Conservation (phyloP, 2,888 invertebrate species). For the Magallana nippona region DNA sequence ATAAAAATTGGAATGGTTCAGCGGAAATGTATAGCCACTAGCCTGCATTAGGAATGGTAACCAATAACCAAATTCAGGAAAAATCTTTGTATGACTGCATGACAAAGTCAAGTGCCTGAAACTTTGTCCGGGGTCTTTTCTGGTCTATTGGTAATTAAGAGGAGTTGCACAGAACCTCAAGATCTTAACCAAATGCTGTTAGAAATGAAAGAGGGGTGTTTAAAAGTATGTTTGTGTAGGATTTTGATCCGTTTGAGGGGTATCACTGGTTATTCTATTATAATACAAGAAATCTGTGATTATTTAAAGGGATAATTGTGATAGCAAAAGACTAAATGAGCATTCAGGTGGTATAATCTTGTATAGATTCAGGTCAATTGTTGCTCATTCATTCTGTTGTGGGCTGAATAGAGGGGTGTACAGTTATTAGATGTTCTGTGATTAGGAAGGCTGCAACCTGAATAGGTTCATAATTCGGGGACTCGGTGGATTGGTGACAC, state of each 20-base stretch:
- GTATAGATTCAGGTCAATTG: constrained; percentile 36
- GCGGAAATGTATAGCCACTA: constrained; percentile 54
- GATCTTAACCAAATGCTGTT: constrained; percentile 22
- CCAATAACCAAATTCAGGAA: constrained; percentile 25
- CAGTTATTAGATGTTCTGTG: constrained; percentile 24
- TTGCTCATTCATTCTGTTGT: constrained; percentile 21
- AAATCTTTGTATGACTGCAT: not conserved
- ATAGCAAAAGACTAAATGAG: constrained; percentile 13
- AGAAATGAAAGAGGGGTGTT: constrained; percentile 12
- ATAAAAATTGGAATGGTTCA: constrained; percentile 53
- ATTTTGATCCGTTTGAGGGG: constrained; percentile 21
- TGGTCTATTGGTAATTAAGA: not conserved
- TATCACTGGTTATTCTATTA: constrained; percentile 29
- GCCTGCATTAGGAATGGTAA: constrained; percentile 53
- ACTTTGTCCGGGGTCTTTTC: not conserved
- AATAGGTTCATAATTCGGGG: constrained; percentile 51
- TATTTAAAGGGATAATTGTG: constrained; percentile 41
- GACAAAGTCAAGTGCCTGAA: not conserved
- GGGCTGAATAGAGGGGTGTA: constrained; percentile 25
- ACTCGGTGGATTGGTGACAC: constrained; percentile 44
- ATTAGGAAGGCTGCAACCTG: constrained; percentile 33
- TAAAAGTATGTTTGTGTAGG: constrained; percentile 24
- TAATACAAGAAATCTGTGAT: constrained; percentile 30
- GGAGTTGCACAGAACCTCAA: not conserved
- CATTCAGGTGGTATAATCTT: constrained; percentile 36